Evolutionary conservation across 2,797 vertebrate species (phyloP), one percentile per base, ranked within the genome.

Genomic region (Dermochelys coriacea): DNA sequence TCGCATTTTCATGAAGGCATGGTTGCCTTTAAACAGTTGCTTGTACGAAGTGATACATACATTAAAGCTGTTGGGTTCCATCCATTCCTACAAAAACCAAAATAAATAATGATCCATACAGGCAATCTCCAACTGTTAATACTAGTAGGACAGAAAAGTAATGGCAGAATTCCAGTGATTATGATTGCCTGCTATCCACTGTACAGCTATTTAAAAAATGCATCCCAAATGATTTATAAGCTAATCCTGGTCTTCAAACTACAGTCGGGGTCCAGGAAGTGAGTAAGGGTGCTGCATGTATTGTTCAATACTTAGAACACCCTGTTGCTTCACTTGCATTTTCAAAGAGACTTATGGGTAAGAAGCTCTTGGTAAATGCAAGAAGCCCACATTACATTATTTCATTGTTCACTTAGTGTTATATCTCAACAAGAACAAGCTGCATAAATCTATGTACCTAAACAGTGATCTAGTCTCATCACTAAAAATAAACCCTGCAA

Each of bases 1-100:
- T 64, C 98, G 95, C 92, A 98, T 98, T 96, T 98, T 99, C 95
- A 99, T 97, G 92, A 99, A 99, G 54, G 99, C 98, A 51, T 98
- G 97, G 93, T 99, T 98, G 97, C 99, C 99, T 96, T 99, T 99
- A 97, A 99, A 98, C 51, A 99, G 97, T 84, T 99, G 98, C 96
- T 99, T 99, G 97, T 99, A 99, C n/a, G 99, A 99, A 1, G 99
- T 99, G 92, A 99, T 96, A 68, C 99, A 99, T 7, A 99, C 99
- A 50, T 99, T 99, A 97, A 99, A 99, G 97, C 98, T 98, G 97
- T 99, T 99, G 93, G 98, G 98, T 95, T 99, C 98, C 5, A 94
- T 97, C 99, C 99, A 99, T 94, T 98, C 98, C 99, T 99, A 95
- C 0, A 90, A 71, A 97, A 78, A 85, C 4, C 29, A 7, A 68